Conservation (phyloP, 2,113 vertebrate species). For the Limnothrissa miodon region DNA sequence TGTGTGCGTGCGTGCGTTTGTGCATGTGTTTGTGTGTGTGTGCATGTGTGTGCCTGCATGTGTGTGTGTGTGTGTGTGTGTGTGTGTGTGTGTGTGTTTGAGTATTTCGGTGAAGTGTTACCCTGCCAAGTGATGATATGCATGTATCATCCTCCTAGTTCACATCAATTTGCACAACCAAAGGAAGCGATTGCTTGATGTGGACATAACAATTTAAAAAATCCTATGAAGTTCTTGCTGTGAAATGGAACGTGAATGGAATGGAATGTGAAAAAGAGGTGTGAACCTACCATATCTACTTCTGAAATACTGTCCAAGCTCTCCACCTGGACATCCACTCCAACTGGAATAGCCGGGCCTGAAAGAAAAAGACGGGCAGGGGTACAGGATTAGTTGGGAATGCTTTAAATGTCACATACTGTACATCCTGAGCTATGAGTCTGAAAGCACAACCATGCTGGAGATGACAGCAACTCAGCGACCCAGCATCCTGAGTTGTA, state of each 20-base stretch:
- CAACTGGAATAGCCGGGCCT: constrained; percentile 95
- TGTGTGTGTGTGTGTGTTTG: no score
- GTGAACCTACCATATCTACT: constrained; percentile 88
- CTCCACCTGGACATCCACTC: constrained; percentile 93
- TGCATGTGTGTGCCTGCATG: no score
- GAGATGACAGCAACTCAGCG: background rate
- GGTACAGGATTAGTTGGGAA: background rate
- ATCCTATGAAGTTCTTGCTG: background rate
- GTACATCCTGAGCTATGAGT: background rate
- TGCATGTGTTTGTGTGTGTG: no score
- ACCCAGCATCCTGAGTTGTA: background rate
- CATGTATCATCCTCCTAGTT: background rate
- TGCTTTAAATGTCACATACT: background rate
- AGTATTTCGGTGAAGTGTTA: no score
- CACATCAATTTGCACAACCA: background rate
- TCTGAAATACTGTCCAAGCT: constrained; percentile 65
- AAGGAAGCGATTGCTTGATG: background rate
- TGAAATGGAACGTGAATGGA: background rate
- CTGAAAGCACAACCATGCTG: background rate
- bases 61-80: no score
- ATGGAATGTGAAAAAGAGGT: background rate
- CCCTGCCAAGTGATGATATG: background rate
- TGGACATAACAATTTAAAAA: background rate
- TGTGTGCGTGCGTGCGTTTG: no score
- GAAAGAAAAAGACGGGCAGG: constrained; percentile 25